Evolutionary conservation across 1,140 invertebrate species (phyloP).

Genomic region (Ganaspis sp.): DNA sequence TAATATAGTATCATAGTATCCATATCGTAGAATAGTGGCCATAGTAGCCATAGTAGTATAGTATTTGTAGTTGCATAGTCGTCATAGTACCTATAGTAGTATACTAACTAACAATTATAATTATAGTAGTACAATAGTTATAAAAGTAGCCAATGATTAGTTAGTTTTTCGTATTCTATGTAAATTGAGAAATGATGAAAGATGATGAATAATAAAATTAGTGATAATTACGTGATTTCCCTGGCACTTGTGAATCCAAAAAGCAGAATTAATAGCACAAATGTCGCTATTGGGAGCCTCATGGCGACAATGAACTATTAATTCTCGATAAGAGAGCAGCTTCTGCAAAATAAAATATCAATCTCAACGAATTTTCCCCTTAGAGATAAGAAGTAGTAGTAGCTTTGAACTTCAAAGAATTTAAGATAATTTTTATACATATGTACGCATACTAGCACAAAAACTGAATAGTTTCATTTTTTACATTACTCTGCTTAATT

Average conservation of each 20-base stretch:
- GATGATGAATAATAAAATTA: not conserved
- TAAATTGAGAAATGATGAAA: too few relatives aligned
- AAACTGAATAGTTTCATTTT: not conserved
- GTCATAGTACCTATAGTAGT: too few relatives aligned
- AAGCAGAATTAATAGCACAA: constrained; percentile 42
- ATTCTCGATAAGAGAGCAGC: constrained; percentile 11
- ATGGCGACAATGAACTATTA: constrained; percentile 25
- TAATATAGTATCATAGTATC: too few relatives aligned
- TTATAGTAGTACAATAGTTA: not conserved
- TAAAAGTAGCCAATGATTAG: too few relatives aligned
- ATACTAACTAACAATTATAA: not conserved
- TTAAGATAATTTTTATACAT: constrained; percentile 13
- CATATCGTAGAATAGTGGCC: too few relatives aligned
- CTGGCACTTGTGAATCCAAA: constrained; percentile 46
- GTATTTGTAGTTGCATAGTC: too few relatives aligned
- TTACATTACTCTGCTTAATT: too few relatives aligned
- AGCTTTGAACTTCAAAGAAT: constrained; percentile 8
- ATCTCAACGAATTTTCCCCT: constrained; percentile 29
- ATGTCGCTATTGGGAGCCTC: constrained; percentile 50
- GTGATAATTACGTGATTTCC: constrained; percentile 63
- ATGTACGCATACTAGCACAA: too few relatives aligned
- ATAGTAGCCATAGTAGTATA: too few relatives aligned
- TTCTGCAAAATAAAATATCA: constrained; percentile 36
- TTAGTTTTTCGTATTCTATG: too few relatives aligned
- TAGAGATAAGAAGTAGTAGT: not conserved